Conservation (phyloP, 2,113 vertebrate species). For the Corydoras sp. region DNA sequence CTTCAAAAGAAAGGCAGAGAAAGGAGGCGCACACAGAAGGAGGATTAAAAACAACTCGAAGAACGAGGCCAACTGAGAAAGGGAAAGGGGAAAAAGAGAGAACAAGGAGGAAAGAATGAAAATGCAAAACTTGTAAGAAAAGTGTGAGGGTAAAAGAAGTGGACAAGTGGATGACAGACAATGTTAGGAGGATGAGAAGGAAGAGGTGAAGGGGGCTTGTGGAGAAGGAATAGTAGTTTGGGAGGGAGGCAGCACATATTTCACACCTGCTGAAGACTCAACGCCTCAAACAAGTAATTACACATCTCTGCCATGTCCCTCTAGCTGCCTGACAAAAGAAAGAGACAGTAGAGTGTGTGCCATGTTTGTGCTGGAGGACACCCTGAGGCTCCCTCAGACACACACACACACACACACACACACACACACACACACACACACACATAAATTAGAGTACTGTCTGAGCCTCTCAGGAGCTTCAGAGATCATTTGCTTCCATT, state of each 20-base stretch:
- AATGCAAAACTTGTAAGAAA: background rate
- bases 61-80: slow-evolving; percentile 14
- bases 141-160: background rate
- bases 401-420: slow-evolving; percentile 30
- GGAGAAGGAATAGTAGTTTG: slow-evolving; percentile 35
- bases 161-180: slow-evolving; percentile 20
- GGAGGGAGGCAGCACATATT: slow-evolving; percentile 47
- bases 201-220: slow-evolving; percentile 21
- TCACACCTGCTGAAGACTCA: slow-evolving; percentile 65
- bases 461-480: slow-evolving; percentile 45
- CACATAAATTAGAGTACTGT: slow-evolving; percentile 29
- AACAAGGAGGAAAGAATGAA: slow-evolving; percentile 15
- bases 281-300: slow-evolving; percentile 60
- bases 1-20: slow-evolving; percentile 40
- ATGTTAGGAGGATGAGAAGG: slow-evolving; percentile 7
- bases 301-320: slow-evolving; percentile 54
- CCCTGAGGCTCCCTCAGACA: slow-evolving; percentile 31
- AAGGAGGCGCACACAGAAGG: slow-evolving; percentile 31
- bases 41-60: slow-evolving; percentile 38
- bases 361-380: slow-evolving; percentile 36
- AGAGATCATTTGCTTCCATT: slow-evolving; percentile 64
- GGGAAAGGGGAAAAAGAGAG: slow-evolving; percentile 11
- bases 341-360: slow-evolving; percentile 32
- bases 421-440: slow-evolving; percentile 27
- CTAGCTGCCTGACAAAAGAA: slow-evolving; percentile 46